Evolutionary conservation across 2,888 invertebrate genomes (phyloP).

Genomic region (Sarcophaga rosellei): DNA sequence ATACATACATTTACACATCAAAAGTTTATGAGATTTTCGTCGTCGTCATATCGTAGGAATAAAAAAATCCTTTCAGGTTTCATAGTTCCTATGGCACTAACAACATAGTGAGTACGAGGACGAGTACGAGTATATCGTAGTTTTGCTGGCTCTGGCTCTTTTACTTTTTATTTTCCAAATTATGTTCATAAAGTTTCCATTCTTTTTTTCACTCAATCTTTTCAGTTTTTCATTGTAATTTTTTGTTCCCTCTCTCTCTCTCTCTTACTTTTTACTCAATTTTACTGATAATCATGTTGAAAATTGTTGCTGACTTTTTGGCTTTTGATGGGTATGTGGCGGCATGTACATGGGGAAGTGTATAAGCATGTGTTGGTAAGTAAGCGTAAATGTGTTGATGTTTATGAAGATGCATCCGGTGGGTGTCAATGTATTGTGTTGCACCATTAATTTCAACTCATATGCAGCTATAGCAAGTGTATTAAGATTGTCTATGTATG

Average conservation of each 20-base stretch:
- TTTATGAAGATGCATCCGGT: slow-evolving; percentile 43
- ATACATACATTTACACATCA: slow-evolving; percentile 50
- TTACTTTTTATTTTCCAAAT: slow-evolving; percentile 48
- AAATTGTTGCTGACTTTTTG: slow-evolving; percentile 60
- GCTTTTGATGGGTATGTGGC: not conserved
- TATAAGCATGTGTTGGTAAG: slow-evolving; percentile 10
- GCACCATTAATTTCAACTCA: slow-evolving; percentile 36
- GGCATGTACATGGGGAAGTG: not conserved
- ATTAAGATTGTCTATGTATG: not conserved
- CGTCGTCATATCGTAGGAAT: slow-evolving; percentile 58
- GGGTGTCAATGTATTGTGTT: slow-evolving; percentile 55
- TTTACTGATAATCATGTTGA: slow-evolving; percentile 55
- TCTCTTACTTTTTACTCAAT: not conserved
- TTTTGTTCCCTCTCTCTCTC: not conserved
- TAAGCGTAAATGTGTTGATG: not conserved
- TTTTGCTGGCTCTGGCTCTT: not conserved
- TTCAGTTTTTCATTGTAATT: not conserved
- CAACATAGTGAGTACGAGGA: not conserved
- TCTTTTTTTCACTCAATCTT: slow-evolving; percentile 12
- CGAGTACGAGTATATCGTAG: not conserved
- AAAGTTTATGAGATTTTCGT: slow-evolving; percentile 69
- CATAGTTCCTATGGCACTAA: not conserved
- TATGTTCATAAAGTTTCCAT: slow-evolving; percentile 57
- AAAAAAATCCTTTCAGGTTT: slow-evolving; percentile 39
- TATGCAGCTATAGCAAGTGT: slow-evolving; percentile 4